These are phyloP conservation scores for Tenualosa thibaudeaui DNA, from an alignment of 2,797 vertebrate genomes.

Conservation along the genomic window DNA sequence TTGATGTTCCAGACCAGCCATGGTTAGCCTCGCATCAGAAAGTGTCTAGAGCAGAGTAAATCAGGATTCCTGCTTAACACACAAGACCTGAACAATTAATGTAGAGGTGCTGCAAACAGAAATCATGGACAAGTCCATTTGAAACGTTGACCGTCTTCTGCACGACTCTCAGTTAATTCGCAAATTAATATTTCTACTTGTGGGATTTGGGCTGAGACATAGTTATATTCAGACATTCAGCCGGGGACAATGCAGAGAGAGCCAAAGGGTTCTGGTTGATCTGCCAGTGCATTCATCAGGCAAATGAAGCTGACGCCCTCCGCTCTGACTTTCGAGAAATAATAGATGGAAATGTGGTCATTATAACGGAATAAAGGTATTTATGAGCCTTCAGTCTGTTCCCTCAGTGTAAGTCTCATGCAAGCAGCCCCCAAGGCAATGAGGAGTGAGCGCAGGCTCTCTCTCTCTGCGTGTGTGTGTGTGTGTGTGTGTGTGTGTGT, in stretches of 20 bases:
- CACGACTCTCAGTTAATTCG: not conserved
- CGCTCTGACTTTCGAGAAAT: slow-evolving; percentile 56
- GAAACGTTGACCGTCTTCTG: not conserved
- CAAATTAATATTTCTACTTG: slow-evolving; percentile 9
- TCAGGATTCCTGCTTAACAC: not conserved
- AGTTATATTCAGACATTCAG: slow-evolving; percentile 1
- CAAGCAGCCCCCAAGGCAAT: slow-evolving; percentile 68
- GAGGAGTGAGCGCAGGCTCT: not conserved
- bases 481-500: not conserved
- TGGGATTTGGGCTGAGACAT: slow-evolving; percentile 18
- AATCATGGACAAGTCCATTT: not conserved
- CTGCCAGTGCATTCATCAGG: slow-evolving; percentile 66
- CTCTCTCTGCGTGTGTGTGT: not conserved
- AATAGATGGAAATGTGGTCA: slow-evolving; percentile 68
- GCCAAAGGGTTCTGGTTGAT: slow-evolving; percentile 43
- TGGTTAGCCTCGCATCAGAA: too few species aligned
- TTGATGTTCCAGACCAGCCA: slow-evolving; percentile 25
- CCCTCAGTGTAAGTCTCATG: slow-evolving; percentile 70
- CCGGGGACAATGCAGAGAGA: slow-evolving; percentile 1
- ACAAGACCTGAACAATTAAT: not conserved
- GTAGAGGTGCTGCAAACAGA: not conserved
- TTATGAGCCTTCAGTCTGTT: slow-evolving; percentile 75
- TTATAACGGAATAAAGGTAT: slow-evolving; percentile 79
- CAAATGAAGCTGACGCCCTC: slow-evolving; percentile 66
- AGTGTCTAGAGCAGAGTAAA: not conserved